Base-by-base conservation (phyloP, 2,888 invertebrate genomes). In the Cyclophora albipunctata region DNA sequence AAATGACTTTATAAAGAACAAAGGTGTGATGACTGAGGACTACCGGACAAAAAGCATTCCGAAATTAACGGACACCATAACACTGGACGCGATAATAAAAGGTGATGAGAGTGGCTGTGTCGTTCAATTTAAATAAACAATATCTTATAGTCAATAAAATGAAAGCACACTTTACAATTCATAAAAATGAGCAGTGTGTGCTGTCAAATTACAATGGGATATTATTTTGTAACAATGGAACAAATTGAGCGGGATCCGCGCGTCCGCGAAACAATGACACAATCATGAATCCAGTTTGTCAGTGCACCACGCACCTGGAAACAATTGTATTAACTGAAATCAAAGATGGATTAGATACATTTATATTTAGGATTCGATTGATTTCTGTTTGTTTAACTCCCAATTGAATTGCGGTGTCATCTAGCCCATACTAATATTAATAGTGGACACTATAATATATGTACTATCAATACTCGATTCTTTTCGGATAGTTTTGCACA, bases 211-310 rank as follows among this genome's bases (percentile, higher is more conserved):
- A 81, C 81, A 78, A 74, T 76, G 66, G 66, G 65, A 60, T 74
- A 68, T 20, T 74, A 70, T 80, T 74, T 78, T 78, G 81, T 83
- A 82, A 86, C 86, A 86, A 86, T 85, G 67, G 81, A 66, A 64
- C 81, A 81, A 85, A 84, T 84, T 85, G 81, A 83, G 73, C 73
- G 73, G 67, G 62, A 51, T 45, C 34, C 50, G 49, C 48, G 46
- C 61, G 65, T 53, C 65, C 64, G 60, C 57, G 67, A 78, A 78
- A 86, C 85, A 85, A 86, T 86, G 65, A 55, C 68, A 78, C 82
- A 85, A 86, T 85, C 81, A 85, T 78, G 76, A 71, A 75, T 69
- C 64, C 74, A 69, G 80, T 81, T 81, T 79, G 81, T 75, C 72
- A 67, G 67, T 67, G 55, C 66, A 72, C 69, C 72, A 67, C 67